Evolutionary conservation across 2,113 vertebrate genomes (phyloP).

Genomic region (Propithecus coquereli): DNA sequence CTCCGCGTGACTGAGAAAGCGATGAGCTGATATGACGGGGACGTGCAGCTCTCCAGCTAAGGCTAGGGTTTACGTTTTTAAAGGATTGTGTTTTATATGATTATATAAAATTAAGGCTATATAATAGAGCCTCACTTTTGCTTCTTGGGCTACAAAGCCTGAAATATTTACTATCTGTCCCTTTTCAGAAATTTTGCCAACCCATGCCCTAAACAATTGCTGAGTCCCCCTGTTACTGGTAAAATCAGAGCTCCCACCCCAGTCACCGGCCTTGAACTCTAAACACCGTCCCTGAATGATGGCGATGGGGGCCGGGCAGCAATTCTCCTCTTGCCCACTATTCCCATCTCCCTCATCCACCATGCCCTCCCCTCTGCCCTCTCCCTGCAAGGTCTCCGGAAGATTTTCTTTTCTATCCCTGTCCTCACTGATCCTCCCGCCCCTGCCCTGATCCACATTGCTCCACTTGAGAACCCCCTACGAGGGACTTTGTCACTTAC

Average conservation of each 20-base stretch:
- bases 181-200: not conserved
- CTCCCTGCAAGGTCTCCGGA: too few relatives aligned
- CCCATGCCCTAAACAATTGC: not conserved
- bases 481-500: too few relatives aligned
- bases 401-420: not conserved
- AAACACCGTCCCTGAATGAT: fast-evolving
- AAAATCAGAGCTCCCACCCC: not conserved
- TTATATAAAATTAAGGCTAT: not conserved
- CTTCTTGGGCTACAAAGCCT: not conserved
- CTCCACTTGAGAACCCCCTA: not conserved
- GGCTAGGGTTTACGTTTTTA: not conserved
- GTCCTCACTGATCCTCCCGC: not conserved
- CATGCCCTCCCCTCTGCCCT: not conserved
- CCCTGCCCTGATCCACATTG: too few relatives aligned
- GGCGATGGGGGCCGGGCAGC: not conserved
- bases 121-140: not conserved
- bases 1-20: not conserved
- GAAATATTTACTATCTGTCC: not conserved
- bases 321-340: not conserved
- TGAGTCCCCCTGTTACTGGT: not conserved
- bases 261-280: not conserved
- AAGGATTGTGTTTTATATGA: not conserved
- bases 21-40: not conserved
- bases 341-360: too few relatives aligned
- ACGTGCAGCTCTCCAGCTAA: not conserved